phyloP scores from a whole-genome alignment of 2,888 invertebrate genomes.

The Carabus problematicus region DNA sequence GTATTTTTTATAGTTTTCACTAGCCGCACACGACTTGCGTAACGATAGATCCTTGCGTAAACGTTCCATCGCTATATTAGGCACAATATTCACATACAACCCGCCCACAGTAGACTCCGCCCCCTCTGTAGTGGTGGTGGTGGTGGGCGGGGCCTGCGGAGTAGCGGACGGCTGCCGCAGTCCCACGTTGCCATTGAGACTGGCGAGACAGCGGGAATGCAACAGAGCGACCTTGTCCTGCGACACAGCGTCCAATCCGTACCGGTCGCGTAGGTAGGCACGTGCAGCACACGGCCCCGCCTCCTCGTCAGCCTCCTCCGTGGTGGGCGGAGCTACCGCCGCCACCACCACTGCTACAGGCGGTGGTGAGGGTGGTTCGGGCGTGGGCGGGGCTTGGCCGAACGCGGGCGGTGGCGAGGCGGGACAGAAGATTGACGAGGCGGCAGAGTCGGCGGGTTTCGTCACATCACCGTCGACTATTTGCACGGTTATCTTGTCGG shows the following conservation, averaged over 20 bases:
- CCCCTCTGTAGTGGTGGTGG: too few relatives aligned
- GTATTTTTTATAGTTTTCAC: slow-evolving; percentile 58
- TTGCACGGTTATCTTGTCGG: slow-evolving; percentile 26
- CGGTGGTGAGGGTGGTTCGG: neutral
- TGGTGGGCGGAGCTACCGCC: slow-evolving; percentile 44
- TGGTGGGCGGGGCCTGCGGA: slow-evolving; percentile 44
- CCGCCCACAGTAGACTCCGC: slow-evolving; percentile 48
- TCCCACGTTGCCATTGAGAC: slow-evolving; percentile 56
- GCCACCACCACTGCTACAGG: neutral
- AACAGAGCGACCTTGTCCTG: slow-evolving; percentile 62
- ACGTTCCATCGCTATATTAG: slow-evolving; percentile 57
- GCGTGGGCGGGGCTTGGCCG: too few relatives aligned
- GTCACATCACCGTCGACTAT: slow-evolving; percentile 15
- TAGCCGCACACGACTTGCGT: slow-evolving; percentile 43
- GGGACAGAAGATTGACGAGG: too few relatives aligned
- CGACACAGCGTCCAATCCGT: slow-evolving; percentile 60
- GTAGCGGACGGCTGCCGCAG: slow-evolving; percentile 45
- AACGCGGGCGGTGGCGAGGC: slow-evolving; percentile 2
- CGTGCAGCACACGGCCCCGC: slow-evolving; percentile 65
- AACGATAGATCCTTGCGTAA: slow-evolving; percentile 50
- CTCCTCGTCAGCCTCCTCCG: slow-evolving; percentile 60
- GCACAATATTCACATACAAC: slow-evolving; percentile 58
- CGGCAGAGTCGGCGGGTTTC: neutral
- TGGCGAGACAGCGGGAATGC: slow-evolving; percentile 54
- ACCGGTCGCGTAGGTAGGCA: slow-evolving; percentile 61